Percentiles rank a stretch among this genome's conserved stretches.
Conservation (phyloP, 2,888 invertebrate species). For the Seira ritae region DNA sequence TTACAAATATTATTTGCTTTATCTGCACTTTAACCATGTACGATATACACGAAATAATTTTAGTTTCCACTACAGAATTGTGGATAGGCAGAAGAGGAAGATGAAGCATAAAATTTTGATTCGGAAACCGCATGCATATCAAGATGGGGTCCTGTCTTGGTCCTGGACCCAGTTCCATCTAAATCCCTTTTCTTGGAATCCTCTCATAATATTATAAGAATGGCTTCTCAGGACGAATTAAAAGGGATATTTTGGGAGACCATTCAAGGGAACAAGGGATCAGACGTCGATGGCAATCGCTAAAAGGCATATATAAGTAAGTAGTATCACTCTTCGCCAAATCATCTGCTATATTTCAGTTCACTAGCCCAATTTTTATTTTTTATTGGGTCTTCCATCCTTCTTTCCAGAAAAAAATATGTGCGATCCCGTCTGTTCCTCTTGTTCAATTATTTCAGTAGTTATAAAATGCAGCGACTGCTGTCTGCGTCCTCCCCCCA, state of each 20-base stretch:
- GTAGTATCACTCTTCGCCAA: too few species aligned
- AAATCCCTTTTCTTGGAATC: too few species aligned
- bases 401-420: too few species aligned
- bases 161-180: too few species aligned
- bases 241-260: background rate
- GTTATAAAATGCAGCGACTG: constrained; percentile 15
- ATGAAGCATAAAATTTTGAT: background rate
- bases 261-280: too few species aligned
- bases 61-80: constrained; percentile 2
- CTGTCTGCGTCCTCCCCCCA: background rate
- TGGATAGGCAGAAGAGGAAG: too few species aligned
- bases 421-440: constrained; percentile 14
- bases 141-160: background rate
- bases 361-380: too few species aligned
- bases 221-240: background rate
- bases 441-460: background rate
- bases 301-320: too few species aligned
- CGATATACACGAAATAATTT: background rate
- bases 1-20: background rate
- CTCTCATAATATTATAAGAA: background rate
- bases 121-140: constrained; percentile 15
- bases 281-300: too few species aligned
- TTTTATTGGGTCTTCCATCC: too few species aligned
- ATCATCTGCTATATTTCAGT: too few species aligned
- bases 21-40: background rate